Evolutionary conservation across 2,113 vertebrate genomes (phyloP).

Genomic region (Bos javanicus): DNA sequence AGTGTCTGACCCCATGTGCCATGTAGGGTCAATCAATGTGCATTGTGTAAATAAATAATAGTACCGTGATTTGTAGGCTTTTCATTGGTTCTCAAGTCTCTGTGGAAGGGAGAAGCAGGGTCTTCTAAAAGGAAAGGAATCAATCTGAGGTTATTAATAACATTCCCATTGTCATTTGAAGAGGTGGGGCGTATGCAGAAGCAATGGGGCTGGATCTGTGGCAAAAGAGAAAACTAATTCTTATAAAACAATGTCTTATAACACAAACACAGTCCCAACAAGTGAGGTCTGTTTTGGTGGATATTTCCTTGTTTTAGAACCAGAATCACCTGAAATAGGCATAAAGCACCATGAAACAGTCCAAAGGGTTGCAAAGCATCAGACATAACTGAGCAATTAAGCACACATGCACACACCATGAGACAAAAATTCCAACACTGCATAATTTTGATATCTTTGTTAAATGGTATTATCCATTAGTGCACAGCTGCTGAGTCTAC

Average conservation of each 20-base stretch:
- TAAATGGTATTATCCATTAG: constrained; percentile 11
- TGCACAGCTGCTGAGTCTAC: background rate
- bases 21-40: background rate
- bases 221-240: background rate
- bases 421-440: background rate
- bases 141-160: background rate
- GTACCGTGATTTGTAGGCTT: background rate
- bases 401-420: background rate
- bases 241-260: background rate
- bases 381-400: background rate
- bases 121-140: background rate
- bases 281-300: background rate
- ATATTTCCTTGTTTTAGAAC: background rate
- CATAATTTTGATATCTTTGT: constrained; percentile 18
- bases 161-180: background rate
- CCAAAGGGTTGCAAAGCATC: background rate
- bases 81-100: background rate
- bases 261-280: background rate
- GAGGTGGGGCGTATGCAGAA: background rate
- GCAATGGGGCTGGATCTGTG: background rate
- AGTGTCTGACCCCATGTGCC: background rate
- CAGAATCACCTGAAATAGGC: background rate
- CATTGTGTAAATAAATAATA: background rate
- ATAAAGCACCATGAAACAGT: background rate
- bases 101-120: background rate